Evolutionary conservation across 2,113 vertebrate species (phyloP), one percentile per base, ranked within the genome.

Genomic region (Danionella cerebrum): DNA sequence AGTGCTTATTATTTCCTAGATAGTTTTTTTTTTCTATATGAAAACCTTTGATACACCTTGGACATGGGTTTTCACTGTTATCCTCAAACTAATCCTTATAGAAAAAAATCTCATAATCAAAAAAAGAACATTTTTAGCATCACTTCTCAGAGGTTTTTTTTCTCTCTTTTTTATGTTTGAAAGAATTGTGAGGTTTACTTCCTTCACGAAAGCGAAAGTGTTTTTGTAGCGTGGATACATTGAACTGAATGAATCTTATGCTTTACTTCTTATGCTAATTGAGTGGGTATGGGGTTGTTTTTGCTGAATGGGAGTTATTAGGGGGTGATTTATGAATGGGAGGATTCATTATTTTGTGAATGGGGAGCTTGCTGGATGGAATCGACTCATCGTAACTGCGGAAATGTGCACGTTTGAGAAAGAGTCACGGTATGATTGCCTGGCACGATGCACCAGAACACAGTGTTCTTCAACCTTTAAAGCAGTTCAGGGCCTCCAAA

Each of bases 401-500:
- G 24, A 62, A 53, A 7, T 16, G 21, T 24, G n/a, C 31, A 19
- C 5, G 42, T 58, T 22, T 47, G 54, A 64, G 19, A 35, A 24
- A 53, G 31, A 53, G 45, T 21, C 45, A 70, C 38, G 18, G 44
- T 33, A 21, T 38, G 53, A 48, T 60, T 54, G 33, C 29, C 67
- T 22, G 47, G 16, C 22, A 10, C 3, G 19, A 25, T 73, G 36
- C 48, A 50, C 4, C n/a, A 54, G 45, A 57, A 70, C 69, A 57
- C 60, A 41, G 44, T n/a, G 45, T 60, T 70, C 54, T 42, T 70
- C 48, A 24, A 52, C 60, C 60, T 64, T 45, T 70, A 48, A 60
- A 66, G 59, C 55, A 66, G 72, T 48, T 48, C 44, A 33, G 18
- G 42, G 13, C 53, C 51, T 66, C 47, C 25, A 66, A 50, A 60